Conservation (phyloP, 2,113 vertebrate species). For the Taurulus bubalis region DNA sequence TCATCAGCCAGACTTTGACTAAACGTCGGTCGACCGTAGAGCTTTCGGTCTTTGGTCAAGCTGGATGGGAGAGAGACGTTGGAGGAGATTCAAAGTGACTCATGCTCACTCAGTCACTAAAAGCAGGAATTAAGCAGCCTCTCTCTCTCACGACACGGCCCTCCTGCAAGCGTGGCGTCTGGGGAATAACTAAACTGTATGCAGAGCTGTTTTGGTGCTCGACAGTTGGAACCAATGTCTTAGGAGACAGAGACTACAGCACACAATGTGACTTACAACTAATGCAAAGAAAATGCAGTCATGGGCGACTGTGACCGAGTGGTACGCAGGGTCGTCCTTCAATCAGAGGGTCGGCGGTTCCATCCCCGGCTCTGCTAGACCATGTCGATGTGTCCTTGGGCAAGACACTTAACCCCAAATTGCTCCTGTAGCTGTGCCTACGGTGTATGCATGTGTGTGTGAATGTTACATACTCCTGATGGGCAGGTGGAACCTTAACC, state of each 20-base stretch:
- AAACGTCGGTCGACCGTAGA: not conserved
- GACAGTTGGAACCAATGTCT: slow-evolving; percentile 1
- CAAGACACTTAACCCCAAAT: too few species aligned
- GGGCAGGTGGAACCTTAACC: too few species aligned
- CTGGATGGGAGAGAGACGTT: not conserved
- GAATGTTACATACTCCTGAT: too few species aligned
- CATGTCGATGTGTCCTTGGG: too few species aligned
- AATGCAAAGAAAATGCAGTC: not conserved
- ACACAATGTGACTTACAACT: not conserved
- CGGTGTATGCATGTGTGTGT: too few species aligned
- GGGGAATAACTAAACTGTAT: slow-evolving; percentile 26
- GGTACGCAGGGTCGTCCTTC: too few species aligned
- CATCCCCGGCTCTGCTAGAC: too few species aligned
- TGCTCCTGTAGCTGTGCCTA: too few species aligned
- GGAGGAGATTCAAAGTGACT: not conserved
- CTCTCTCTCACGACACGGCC: not conserved
- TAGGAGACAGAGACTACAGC: not conserved
- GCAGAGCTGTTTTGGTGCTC: slow-evolving; percentile 7
- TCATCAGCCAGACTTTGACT: slow-evolving; percentile 18
- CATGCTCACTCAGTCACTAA: not conserved
- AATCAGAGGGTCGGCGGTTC: too few species aligned
- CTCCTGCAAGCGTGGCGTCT: slow-evolving; percentile 2
- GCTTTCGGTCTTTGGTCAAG: not conserved
- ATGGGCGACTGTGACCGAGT: too few species aligned
- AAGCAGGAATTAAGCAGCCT: not conserved